Conservation (phyloP, 2,797 vertebrate species). For the Chloroceryle amazona region DNA sequence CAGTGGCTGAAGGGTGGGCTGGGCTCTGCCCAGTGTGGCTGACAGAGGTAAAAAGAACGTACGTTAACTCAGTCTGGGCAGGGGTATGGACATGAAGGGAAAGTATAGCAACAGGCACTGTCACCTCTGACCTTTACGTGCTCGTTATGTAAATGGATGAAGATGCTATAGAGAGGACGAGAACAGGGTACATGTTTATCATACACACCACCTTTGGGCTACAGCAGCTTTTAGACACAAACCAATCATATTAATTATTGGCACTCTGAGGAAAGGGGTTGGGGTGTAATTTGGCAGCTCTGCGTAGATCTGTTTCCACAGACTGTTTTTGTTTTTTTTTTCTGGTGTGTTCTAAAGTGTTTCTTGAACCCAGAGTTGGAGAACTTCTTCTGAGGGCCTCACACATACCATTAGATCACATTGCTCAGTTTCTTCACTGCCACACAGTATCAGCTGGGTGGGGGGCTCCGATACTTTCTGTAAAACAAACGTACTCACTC, state of each 20-base stretch:
- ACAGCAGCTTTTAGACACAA: background rate
- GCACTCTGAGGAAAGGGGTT: background rate
- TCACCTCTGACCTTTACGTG: background rate
- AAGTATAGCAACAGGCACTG: background rate
- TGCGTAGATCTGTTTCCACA: background rate
- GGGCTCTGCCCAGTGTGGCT: background rate
- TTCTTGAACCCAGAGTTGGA: conserved; percentile 51
- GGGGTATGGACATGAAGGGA: background rate
- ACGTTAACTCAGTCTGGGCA: background rate
- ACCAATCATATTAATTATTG: background rate
- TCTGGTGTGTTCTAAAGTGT: background rate
- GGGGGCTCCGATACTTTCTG: conserved; percentile 70
- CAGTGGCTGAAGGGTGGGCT: background rate
- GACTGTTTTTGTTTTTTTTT: background rate
- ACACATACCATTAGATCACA: conserved; percentile 32
- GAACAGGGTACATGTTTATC: background rate
- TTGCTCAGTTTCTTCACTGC: conserved; percentile 51
- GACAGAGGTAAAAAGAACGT: background rate
- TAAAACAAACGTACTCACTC: conserved; percentile 31
- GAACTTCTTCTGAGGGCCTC: conserved; percentile 57
- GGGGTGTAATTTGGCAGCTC: background rate
- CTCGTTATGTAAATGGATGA: background rate
- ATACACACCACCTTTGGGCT: background rate
- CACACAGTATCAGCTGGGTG: conserved; percentile 5
- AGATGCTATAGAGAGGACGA: background rate